Percentiles rank a stretch among this genome's conserved stretches.
Evolutionary conservation across 2,888 invertebrate genomes (phyloP).

Genomic region (Diploptera punctata): DNA sequence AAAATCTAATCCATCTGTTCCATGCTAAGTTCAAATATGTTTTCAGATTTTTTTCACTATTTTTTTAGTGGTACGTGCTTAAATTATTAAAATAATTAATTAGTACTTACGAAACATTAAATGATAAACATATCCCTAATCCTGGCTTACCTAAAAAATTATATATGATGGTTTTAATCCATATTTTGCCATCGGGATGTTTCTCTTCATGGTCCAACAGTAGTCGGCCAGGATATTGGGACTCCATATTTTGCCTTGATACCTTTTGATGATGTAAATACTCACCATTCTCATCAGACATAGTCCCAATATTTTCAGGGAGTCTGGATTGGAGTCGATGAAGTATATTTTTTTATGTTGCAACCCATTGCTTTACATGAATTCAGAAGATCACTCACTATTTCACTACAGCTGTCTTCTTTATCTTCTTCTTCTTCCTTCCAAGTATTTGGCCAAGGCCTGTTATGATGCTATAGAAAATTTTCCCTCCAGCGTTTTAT

Average conservation of each 20-base stretch:
- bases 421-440: no score
- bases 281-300: not conserved
- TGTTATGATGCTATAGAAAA: no score
- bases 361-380: not conserved
- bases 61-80: not conserved
- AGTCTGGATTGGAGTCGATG: no score
- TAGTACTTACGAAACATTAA: not conserved
- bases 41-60: no score
- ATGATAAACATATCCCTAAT: not conserved
- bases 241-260: no score
- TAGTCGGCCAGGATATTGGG: no score
- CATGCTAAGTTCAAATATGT: not conserved
- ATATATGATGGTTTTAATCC: not conserved
- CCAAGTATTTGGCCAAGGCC: no score
- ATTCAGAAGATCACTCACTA: not conserved
- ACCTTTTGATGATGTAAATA: not conserved
- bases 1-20: not conserved
- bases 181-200: not conserved
- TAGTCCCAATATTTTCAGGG: no score
- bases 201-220: no score
- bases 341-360: no score
- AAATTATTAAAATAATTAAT: not conserved
- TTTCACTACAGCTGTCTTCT: not conserved
- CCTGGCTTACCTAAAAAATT: not conserved
- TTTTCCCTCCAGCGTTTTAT: no score